Evolutionary conservation across 1,140 invertebrate species (phyloP).

Genomic region (Drosophila kohkoa): DNA sequence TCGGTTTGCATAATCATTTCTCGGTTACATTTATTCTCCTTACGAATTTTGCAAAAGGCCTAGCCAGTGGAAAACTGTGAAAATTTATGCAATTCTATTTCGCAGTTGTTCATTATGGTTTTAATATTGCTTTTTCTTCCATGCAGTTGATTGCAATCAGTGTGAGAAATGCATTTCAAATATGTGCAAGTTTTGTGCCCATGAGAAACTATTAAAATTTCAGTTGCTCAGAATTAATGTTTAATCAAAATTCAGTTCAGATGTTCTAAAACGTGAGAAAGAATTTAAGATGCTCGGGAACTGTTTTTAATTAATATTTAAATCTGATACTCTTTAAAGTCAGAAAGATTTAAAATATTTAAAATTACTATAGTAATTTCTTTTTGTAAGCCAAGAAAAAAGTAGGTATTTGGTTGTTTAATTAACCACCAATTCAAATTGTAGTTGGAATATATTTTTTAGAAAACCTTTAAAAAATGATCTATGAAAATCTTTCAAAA

Average conservation of each 20-base stretch:
- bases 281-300: background rate
- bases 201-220: slow-evolving; percentile 16
- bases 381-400: too few species aligned
- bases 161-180: slow-evolving; percentile 61
- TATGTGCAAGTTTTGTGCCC: background rate
- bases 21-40: slow-evolving; percentile 55
- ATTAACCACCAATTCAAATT: too few species aligned
- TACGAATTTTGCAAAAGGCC: slow-evolving; percentile 18
- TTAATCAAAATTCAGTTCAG: background rate
- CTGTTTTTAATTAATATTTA: too few species aligned
- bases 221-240: background rate
- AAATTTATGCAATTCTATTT: slow-evolving; percentile 70
- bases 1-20: slow-evolving; percentile 63
- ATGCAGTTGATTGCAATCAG: slow-evolving; percentile 60
- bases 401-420: too few species aligned
- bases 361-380: too few species aligned
- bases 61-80: slow-evolving; percentile 33
- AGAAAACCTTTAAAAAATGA: too few species aligned
- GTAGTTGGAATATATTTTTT: too few species aligned
- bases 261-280: background rate
- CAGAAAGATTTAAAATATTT: too few species aligned
- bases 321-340: too few species aligned
- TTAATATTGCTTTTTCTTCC: slow-evolving; percentile 29
- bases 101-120: slow-evolving; percentile 48
- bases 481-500: too few species aligned